Percentiles rank a stretch among this genome's conserved stretches.
Conservation (phyloP, 2,888 invertebrate species). For the Calliscelio sp. region DNA sequence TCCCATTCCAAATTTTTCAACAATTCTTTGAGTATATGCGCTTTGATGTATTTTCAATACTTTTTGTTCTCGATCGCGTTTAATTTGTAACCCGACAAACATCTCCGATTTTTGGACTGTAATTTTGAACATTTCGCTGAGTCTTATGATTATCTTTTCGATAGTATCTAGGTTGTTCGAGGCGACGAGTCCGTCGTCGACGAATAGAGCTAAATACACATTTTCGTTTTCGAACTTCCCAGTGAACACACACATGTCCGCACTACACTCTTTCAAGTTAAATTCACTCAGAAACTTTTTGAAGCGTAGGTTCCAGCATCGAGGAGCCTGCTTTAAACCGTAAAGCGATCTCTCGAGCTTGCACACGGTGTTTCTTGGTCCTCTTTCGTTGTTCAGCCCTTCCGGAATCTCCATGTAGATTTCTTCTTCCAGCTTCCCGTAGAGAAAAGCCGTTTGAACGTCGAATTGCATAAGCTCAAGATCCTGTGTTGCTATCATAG, state of each 20-base stretch:
- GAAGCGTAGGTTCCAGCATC: slow-evolving; percentile 51
- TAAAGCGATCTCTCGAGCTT: slow-evolving; percentile 48
- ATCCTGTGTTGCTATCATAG: slow-evolving; percentile 54
- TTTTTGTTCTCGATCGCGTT: slow-evolving; percentile 33
- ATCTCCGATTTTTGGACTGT: slow-evolving; percentile 34
- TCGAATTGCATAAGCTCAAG: slow-evolving; percentile 69
- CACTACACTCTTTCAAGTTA: slow-evolving; percentile 39
- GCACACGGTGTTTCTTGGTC: slow-evolving; percentile 47
- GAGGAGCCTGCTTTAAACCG: slow-evolving; percentile 56
- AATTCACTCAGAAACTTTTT: slow-evolving; percentile 31
- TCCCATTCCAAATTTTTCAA: slow-evolving; percentile 60
- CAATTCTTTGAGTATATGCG: slow-evolving; percentile 58
- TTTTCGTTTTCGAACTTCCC: slow-evolving; percentile 36
- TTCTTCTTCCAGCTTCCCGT: slow-evolving; percentile 66
- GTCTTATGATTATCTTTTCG: slow-evolving; percentile 36
- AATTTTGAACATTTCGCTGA: slow-evolving; percentile 60
- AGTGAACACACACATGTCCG: slow-evolving; percentile 48
- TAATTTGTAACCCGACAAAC: slow-evolving; percentile 71
- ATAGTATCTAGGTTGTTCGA: slow-evolving; percentile 28
- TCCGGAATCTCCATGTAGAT: slow-evolving; percentile 65
- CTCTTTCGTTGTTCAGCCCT: slow-evolving; percentile 43
- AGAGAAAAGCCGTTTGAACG: slow-evolving; percentile 69
- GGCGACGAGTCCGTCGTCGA: slow-evolving; percentile 48
- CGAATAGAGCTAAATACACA: slow-evolving; percentile 49
- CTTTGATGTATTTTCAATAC: slow-evolving; percentile 66